Evolutionary conservation across 1,140 invertebrate genomes (phyloP).

Genomic region (Magallana gigas): DNA sequence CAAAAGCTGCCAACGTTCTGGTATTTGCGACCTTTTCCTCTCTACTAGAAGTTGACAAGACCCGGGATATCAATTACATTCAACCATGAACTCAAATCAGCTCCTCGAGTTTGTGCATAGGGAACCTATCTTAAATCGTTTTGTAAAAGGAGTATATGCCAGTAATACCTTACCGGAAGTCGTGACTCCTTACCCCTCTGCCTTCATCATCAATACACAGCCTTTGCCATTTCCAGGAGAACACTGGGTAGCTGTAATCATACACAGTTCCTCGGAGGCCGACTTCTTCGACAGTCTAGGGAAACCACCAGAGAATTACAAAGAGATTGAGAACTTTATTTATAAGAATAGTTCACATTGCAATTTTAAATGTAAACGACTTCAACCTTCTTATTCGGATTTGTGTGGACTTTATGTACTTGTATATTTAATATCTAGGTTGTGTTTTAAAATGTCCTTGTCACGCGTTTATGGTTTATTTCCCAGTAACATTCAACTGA

Average conservation of each 20-base stretch:
- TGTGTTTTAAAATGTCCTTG: constrained; percentile 45
- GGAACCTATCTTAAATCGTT: constrained; percentile 4
- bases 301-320: neutral
- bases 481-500: constrained; percentile 42
- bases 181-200: constrained; percentile 1
- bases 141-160: constrained; percentile 1
- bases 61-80: constrained; percentile 45
- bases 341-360: constrained; percentile 47
- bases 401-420: constrained; percentile 48
- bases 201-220: constrained; percentile 48
- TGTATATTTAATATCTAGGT: constrained; percentile 38
- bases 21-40: constrained; percentile 20
- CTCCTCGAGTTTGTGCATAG: constrained; percentile 6
- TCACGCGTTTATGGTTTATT: constrained; percentile 28
- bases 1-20: constrained; percentile 6
- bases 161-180: constrained; percentile 20
- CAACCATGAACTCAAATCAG: constrained; percentile 46
- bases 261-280: constrained; percentile 36
- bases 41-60: constrained; percentile 46
- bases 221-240: constrained; percentile 42
- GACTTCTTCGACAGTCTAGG: constrained; percentile 52
- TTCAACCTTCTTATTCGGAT: constrained; percentile 47
- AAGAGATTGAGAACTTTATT: constrained; percentile 41
- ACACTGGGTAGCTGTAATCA: constrained; percentile 46
- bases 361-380: constrained; percentile 45